phyloP scores from a whole-genome alignment of 2,888 invertebrate species.

The Anoncus sp. region DNA sequence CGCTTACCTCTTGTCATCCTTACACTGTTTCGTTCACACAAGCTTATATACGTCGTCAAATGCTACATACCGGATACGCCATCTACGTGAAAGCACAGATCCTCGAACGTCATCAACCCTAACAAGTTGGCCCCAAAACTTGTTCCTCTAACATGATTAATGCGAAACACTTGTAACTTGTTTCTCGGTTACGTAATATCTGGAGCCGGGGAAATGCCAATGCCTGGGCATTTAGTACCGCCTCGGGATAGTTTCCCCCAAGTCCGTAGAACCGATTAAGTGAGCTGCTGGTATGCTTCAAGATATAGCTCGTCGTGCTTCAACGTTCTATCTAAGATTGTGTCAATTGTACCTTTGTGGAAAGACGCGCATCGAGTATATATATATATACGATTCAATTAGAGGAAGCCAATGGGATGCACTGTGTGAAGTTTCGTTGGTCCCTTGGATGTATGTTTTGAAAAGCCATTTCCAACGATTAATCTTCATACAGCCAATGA shows the following conservation, averaged over 20 bases:
- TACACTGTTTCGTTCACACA: constrained; percentile 27
- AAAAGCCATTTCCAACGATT: background rate
- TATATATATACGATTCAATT: background rate
- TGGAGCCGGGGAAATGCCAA: constrained; percentile 34
- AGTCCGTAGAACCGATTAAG: constrained; percentile 41
- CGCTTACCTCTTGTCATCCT: constrained; percentile 56
- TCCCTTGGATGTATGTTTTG: background rate
- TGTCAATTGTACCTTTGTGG: constrained; percentile 11
- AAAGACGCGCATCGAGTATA: background rate
- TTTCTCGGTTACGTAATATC: constrained; percentile 77
- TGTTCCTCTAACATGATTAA: constrained; percentile 78
- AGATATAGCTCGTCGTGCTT: constrained; percentile 9
- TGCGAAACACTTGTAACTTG: constrained; percentile 78
- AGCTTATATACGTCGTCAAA: constrained; percentile 27
- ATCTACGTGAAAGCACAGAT: constrained; percentile 18
- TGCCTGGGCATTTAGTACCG: constrained; percentile 4
- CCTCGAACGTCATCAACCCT: constrained; percentile 68
- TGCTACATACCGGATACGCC: constrained; percentile 18
- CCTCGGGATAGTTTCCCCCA: constrained; percentile 14
- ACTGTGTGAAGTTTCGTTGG: background rate
- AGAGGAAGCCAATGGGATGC: background rate
- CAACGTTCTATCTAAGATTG: constrained; percentile 10
- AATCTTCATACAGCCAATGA: constrained; percentile 1
- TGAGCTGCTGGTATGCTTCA: constrained; percentile 27
- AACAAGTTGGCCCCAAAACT: constrained; percentile 75